These are phyloP conservation scores for Euphonia xanthogaster DNA, from an alignment of 2,797 vertebrate species.

Conservation along the genomic window DNA sequence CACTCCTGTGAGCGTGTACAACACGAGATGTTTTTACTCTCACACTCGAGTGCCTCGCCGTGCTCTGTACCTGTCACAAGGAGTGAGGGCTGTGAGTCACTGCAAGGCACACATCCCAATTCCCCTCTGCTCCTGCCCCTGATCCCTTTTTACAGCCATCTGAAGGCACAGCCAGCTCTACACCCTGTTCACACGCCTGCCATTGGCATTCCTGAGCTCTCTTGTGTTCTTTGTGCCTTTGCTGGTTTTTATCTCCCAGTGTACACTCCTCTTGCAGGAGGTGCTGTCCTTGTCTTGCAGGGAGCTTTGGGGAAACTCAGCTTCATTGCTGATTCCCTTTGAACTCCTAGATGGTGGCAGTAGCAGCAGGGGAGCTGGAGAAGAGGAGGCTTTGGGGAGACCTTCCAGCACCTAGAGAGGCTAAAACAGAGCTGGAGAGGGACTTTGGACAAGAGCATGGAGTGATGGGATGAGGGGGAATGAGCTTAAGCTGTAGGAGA, in stretches of 20 bases:
- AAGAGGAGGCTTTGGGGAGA: not conserved
- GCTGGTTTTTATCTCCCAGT: not conserved
- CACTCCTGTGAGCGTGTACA: not conserved
- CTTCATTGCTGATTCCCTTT: not conserved
- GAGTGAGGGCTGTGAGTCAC: not conserved
- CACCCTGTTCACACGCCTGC: not conserved
- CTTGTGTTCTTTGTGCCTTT: not conserved
- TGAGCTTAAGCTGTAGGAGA: not conserved
- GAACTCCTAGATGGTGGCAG: not conserved
- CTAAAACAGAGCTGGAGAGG: not conserved
- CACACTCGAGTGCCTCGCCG: accelerated
- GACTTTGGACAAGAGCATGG: not conserved
- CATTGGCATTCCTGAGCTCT: not conserved
- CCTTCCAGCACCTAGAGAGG: not conserved
- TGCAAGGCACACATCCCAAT: not conserved
- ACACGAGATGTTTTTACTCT: accelerated
- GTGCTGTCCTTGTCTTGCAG: not conserved
- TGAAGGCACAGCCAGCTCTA: not conserved
- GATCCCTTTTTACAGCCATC: not conserved
- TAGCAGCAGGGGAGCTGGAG: not conserved
- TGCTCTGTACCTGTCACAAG: not conserved
- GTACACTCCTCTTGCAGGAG: accelerated
- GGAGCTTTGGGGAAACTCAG: not conserved
- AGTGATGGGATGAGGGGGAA: not conserved
- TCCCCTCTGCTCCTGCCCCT: not conserved